Evolutionary conservation across 2,113 vertebrate species (phyloP).

Genomic region (Trachemys scripta): DNA sequence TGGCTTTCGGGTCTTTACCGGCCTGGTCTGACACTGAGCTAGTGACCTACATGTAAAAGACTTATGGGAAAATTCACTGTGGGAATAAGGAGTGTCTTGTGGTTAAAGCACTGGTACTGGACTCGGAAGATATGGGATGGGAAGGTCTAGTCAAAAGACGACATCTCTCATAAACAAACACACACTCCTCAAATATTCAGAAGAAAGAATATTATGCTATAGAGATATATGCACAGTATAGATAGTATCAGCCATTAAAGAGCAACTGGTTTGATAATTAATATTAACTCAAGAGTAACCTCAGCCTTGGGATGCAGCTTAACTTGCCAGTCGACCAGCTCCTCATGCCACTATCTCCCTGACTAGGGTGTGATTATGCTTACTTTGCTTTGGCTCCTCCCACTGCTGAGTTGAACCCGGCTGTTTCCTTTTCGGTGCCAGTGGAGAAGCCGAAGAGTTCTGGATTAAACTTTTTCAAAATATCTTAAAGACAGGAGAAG

Average conservation of each 20-base stretch:
- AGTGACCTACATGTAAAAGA: not conserved
- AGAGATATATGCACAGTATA: not conserved
- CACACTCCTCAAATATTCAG: not conserved
- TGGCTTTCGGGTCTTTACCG: not conserved
- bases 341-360: not conserved
- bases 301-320: rapidly evolving
- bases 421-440: slow-evolving; percentile 67
- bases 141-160: not conserved
- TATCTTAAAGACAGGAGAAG: slow-evolving; percentile 82
- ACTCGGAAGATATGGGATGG: not conserved
- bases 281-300: not conserved
- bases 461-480: slow-evolving; percentile 92
- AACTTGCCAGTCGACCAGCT: not conserved
- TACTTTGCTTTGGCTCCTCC: slow-evolving; percentile 85
- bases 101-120: not conserved
- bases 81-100: not conserved
- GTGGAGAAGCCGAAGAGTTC: slow-evolving; percentile 86
- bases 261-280: not conserved
- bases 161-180: not conserved
- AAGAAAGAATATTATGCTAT: not conserved
- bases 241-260: not conserved
- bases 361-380: slow-evolving; percentile 33
- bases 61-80: not conserved
- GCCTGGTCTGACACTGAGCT: not conserved
- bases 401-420: slow-evolving; percentile 87